phyloP scores from a whole-genome alignment of 1,140 invertebrate genomes.

The Procambarus clarkii region DNA sequence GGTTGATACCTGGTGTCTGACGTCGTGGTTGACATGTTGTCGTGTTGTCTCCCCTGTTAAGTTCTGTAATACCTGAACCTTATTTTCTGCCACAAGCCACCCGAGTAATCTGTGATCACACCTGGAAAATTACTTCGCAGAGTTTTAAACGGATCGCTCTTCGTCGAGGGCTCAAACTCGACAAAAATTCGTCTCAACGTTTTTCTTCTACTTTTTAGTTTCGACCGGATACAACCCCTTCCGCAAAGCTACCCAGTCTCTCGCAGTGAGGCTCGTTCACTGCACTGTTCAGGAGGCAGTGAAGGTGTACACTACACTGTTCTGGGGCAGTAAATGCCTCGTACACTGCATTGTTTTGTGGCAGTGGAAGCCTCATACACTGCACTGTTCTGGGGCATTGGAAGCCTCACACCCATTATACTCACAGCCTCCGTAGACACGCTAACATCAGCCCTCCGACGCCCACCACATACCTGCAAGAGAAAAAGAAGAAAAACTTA shows the following conservation, averaged over 20 bases:
- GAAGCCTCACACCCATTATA: background rate
- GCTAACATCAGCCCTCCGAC: too few species aligned
- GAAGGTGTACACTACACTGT: background rate
- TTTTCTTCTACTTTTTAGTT: background rate
- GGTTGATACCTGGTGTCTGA: too few species aligned
- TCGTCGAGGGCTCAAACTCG: background rate
- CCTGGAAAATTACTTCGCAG: slow-evolving; percentile 51
- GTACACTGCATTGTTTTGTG: too few species aligned
- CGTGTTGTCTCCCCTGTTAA: background rate
- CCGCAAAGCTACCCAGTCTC: background rate
- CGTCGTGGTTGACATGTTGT: too few species aligned
- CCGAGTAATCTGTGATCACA: slow-evolving; percentile 51
- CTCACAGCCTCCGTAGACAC: too few species aligned
- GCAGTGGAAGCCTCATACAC: too few species aligned
- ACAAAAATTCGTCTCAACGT: background rate
- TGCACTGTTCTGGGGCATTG: too few species aligned
- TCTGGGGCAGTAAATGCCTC: too few species aligned
- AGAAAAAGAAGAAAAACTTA: background rate
- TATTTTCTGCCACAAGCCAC: slow-evolving; percentile 48
- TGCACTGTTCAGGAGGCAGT: background rate
- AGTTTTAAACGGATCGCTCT: slow-evolving; percentile 49
- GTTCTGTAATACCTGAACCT: background rate
- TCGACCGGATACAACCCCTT: background rate
- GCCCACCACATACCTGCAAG: background rate
- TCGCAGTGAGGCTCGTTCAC: background rate